A percentile compares a stretch with the other conserved stretches of the same genome.
phyloP scores from a whole-genome alignment of 2,113 vertebrate species.

The Pionites leucogaster region DNA sequence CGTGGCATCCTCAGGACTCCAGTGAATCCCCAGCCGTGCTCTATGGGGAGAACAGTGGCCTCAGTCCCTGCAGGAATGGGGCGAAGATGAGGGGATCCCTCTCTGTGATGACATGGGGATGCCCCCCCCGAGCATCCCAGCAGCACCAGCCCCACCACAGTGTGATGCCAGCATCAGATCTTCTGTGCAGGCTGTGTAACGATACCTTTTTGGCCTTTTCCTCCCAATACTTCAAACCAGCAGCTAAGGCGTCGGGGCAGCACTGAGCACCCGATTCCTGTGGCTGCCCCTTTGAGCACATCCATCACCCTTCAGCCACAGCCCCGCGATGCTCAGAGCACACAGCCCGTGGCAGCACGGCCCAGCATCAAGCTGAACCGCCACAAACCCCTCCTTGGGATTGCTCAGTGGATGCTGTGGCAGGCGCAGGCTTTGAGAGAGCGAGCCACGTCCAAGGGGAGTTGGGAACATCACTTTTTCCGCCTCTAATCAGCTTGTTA shows the following conservation, averaged over 20 bases:
- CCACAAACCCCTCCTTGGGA: background rate
- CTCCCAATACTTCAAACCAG: background rate
- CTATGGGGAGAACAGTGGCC: fast-evolving
- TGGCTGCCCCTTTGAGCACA: background rate
- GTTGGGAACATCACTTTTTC: slow-evolving; percentile 48
- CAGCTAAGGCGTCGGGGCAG: background rate
- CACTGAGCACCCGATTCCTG: fast-evolving
- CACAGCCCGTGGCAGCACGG: fast-evolving
- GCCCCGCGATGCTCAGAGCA: background rate
- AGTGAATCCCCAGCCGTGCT: background rate
- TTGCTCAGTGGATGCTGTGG: background rate
- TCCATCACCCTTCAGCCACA: background rate
- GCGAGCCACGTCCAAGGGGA: slow-evolving; percentile 11
- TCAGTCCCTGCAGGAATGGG: fast-evolving
- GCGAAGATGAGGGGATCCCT: background rate
- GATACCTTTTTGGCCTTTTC: background rate
- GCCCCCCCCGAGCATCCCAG: fast-evolving
- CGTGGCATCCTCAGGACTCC: background rate
- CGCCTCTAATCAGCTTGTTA: slow-evolving; percentile 72
- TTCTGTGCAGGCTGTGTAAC: fast-evolving
- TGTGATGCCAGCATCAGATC: background rate
- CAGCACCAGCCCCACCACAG: fast-evolving
- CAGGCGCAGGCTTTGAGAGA: background rate
- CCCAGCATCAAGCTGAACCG: background rate
- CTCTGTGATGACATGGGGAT: fast-evolving